phyloP scores from a whole-genome alignment of 2,797 vertebrate species.

The Peromyscus nudipes region DNA sequence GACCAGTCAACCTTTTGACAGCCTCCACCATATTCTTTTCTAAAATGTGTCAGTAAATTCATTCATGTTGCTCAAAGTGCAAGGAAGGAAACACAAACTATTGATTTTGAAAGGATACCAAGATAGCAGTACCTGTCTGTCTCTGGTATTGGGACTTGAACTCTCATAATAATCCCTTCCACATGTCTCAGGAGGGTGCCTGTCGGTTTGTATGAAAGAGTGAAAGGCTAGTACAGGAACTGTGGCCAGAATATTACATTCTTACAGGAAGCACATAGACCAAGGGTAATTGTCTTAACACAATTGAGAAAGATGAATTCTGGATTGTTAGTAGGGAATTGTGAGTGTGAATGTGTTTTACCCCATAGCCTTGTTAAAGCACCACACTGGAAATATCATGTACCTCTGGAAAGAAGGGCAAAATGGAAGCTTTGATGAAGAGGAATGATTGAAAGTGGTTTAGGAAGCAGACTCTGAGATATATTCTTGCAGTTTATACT shows the following conservation, averaged over 20 bases:
- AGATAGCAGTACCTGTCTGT: not conserved
- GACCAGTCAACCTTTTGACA: slow-evolving; percentile 59
- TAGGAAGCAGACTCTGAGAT: not conserved
- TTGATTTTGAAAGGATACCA: slow-evolving; percentile 51
- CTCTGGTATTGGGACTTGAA: too few species aligned
- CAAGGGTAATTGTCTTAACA: slow-evolving; percentile 44
- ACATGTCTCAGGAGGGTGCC: too few species aligned
- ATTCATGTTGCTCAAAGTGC: slow-evolving; percentile 50
- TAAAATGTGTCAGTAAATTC: slow-evolving; percentile 65
- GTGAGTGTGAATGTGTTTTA: not conserved
- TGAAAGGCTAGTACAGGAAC: too few species aligned
- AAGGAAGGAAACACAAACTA: slow-evolving; percentile 59
- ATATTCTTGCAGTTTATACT: not conserved
- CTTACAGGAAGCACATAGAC: slow-evolving; percentile 13
- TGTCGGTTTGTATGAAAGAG: not conserved
- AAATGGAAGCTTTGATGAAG: not conserved
- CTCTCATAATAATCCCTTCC: too few species aligned
- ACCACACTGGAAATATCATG: not conserved
- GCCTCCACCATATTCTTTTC: slow-evolving; percentile 32
- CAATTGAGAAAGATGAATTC: slow-evolving; percentile 45
- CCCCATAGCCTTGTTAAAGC: not conserved
- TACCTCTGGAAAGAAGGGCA: not conserved
- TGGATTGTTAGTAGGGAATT: not conserved
- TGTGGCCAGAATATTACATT: not conserved
- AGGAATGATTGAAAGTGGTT: not conserved